A percentile compares a stretch with the other conserved stretches of the same genome.
Conservation (phyloP, 2,888 invertebrate genomes). For the Tinea trinotella region DNA sequence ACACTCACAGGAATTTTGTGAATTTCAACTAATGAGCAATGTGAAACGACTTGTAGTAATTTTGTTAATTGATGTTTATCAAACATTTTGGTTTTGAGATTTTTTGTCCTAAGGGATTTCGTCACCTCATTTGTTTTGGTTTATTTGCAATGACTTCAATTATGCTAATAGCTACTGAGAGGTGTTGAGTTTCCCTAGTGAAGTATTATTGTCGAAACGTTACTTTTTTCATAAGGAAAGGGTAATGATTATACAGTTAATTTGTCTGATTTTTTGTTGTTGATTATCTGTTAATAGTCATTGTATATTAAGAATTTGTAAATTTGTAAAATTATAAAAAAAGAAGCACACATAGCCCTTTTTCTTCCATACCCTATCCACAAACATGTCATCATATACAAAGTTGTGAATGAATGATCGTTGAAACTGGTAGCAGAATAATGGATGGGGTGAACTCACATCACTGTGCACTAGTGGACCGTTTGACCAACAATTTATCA, state of each 20-base stretch:
- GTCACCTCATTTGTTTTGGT: not conserved
- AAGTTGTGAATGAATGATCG: slow-evolving; percentile 18
- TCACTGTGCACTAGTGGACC: slow-evolving; percentile 21
- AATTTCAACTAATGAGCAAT: slow-evolving; percentile 13
- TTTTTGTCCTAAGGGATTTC: not conserved
- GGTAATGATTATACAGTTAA: too few relatives aligned
- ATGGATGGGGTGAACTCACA: slow-evolving; percentile 18
- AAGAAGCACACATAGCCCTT: slow-evolving; percentile 1
- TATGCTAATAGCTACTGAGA: not conserved
- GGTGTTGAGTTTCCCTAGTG: too few relatives aligned
- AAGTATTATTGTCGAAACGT: too few relatives aligned
- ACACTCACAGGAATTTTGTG: slow-evolving; percentile 4
- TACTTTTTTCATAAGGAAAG: too few relatives aligned
- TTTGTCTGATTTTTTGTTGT: too few relatives aligned
- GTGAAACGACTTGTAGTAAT: slow-evolving; percentile 1
- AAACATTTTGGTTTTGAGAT: not conserved
- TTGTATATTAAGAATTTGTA: too few relatives aligned
- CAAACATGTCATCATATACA: slow-evolving; percentile 15
- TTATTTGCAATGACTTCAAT: not conserved
- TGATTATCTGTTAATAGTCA: too few relatives aligned
- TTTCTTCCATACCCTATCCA: not conserved
- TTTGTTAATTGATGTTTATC: slow-evolving; percentile 2
- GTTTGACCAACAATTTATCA: slow-evolving; percentile 57
- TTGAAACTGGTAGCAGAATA: slow-evolving; percentile 3
- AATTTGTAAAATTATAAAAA: too few relatives aligned